These are phyloP conservation scores for Diplolepis rosae DNA, from an alignment of 2,888 invertebrate genomes.

Conservation along the genomic window DNA sequence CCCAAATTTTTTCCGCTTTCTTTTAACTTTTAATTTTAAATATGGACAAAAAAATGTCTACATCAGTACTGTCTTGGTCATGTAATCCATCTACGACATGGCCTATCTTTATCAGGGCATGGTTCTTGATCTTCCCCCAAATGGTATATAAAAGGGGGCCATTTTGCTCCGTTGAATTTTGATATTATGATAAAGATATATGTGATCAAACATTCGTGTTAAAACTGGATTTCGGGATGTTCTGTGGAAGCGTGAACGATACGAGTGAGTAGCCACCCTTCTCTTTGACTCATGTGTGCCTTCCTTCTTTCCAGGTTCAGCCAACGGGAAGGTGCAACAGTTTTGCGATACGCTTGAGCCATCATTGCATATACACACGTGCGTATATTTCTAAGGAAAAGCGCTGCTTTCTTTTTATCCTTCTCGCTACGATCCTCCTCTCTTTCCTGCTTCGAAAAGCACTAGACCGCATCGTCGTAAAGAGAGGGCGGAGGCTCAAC, in stretches of 20 bases:
- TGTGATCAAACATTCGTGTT: not conserved
- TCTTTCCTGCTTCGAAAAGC: constrained; percentile 9
- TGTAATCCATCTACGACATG: too few relatives aligned
- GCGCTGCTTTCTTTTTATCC: constrained; percentile 4
- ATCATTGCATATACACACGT: constrained; percentile 11
- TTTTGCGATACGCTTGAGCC: not conserved
- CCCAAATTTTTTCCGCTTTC: too few relatives aligned
- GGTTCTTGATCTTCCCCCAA: too few relatives aligned
- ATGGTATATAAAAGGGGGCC: too few relatives aligned
- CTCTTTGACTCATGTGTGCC: constrained; percentile 24
- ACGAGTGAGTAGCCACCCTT: constrained; percentile 23
- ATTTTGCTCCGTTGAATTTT: too few relatives aligned
- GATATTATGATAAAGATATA: too few relatives aligned
- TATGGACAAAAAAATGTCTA: too few relatives aligned
- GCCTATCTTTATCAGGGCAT: too few relatives aligned
- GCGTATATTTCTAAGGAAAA: constrained; percentile 23
- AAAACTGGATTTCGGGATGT: constrained; percentile 7
- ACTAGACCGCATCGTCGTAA: constrained; percentile 25
- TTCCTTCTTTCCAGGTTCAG: constrained; percentile 28
- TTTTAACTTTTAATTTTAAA: too few relatives aligned
- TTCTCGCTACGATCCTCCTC: constrained; percentile 17
- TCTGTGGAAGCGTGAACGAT: constrained; percentile 21
- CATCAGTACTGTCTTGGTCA: too few relatives aligned
- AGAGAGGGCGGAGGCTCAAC: constrained; percentile 3
- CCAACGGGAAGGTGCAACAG: constrained; percentile 22